Base-by-base conservation (phyloP, 2,888 invertebrate genomes). In the Aporophyla lueneburgensis region DNA sequence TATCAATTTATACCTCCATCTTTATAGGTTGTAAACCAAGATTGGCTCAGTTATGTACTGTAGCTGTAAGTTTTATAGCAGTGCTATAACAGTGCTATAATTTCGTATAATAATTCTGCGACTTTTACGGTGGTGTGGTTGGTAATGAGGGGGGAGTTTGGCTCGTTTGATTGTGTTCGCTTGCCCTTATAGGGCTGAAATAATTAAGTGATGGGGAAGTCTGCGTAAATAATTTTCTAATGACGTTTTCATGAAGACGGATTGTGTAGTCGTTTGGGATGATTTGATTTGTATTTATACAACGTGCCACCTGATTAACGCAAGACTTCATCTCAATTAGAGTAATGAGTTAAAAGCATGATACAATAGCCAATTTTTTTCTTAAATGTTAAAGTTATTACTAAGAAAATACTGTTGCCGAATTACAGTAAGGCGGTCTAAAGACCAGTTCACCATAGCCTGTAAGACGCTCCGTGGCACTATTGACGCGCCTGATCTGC, bases 51-150 rank as follows among this genome's bases (percentile, higher is more conserved):
- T 86, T 85, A 86, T 83, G 83, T 84, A 76, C 69, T 76, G 46
- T 40, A 61, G 74, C 77, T 84, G 67, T 86, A 84, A 88, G 88
- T 89, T 91, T 90, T 91, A 91, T 88, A 83, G 85, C 68, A 78
- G 76, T 73, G 83, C 79, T 87, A 87, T 90, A 90, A 91, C 85
- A 69, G 76, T 69, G 81, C 66, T 62, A 79, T 88, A 87, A 90
- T 81, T 80, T 75, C 59, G 67, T 63, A 68, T 81, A 85, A 85
- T 86, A 85, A 87, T 81, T 80, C 54, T 56, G 73, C 24, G 70
- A 76, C 69, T 71, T 86, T 87, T 84, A 86, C 75, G 76, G 43
- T 65, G 46, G 58, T 80, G 78, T 72, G 46, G 74, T 65, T 75
- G 27, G 73, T 86, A 86, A 86, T 86, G 76, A 79, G 73, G 59